phyloP scores from a whole-genome alignment of 2,888 invertebrate species.

The Eumerus sabulonum region DNA sequence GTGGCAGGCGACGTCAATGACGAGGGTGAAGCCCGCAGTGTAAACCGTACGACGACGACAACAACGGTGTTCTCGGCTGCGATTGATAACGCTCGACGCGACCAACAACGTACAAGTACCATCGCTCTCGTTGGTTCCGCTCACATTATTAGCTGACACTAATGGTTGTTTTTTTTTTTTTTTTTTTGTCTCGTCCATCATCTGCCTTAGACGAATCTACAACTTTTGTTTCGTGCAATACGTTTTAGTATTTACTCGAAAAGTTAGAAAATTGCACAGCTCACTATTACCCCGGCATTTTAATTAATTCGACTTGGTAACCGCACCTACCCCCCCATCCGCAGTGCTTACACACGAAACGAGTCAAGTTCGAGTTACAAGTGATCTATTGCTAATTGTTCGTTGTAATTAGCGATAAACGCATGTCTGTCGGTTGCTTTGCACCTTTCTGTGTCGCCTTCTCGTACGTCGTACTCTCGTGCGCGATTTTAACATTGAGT shows the following conservation, averaged over 20 bases:
- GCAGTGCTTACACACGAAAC: no score
- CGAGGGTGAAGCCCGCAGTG: conserved; percentile 21
- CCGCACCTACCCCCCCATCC: no score
- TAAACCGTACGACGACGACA: conserved; percentile 31
- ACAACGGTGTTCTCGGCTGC: conserved; percentile 53
- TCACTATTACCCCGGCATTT: no score
- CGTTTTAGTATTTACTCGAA: no score
- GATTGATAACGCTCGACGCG: conserved; percentile 62
- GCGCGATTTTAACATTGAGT: conserved; percentile 10
- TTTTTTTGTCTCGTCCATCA: conserved; percentile 32
- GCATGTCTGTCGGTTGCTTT: conserved; percentile 48
- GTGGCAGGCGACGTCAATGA: conserved; percentile 23
- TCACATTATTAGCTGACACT: conserved; percentile 54
- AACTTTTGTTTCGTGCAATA: conserved; percentile 39
- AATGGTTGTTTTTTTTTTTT: conserved; percentile 52
- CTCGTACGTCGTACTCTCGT: no score
- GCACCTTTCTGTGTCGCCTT: conserved; percentile 24
- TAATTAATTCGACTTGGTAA: no score
- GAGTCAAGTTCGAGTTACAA: conserved; percentile 39
- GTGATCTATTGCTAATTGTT: conserved; percentile 49
- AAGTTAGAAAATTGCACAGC: no score
- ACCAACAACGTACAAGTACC: conserved; percentile 54
- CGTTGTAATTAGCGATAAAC: conserved; percentile 57
- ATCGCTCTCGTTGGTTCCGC: conserved; percentile 45
- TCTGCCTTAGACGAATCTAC: conserved; percentile 33